Conservation (phyloP, 23 tunicate genomes). For the Clavelina lepadiformis region DNA sequence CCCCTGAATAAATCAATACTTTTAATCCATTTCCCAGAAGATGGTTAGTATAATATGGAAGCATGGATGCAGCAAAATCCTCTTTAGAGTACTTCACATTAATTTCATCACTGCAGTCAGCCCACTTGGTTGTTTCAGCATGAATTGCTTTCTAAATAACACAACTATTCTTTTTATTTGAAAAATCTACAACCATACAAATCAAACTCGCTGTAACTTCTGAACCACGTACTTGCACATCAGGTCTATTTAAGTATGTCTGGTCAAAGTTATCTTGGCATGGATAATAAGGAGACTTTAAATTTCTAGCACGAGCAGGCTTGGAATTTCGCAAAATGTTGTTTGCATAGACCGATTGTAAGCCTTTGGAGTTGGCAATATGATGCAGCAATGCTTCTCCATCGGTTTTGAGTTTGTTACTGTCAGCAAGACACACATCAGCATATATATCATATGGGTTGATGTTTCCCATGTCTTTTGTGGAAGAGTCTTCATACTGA, state of each 20-base stretch:
- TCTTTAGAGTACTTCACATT: background rate
- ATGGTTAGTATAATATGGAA: slow-evolving; percentile 7
- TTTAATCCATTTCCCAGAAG: slow-evolving; percentile 1
- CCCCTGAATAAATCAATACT: slow-evolving; percentile 21
- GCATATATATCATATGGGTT: slow-evolving; percentile 26
- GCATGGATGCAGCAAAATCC: slow-evolving; percentile 10
- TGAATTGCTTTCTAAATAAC: slow-evolving; percentile 16
- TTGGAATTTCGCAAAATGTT: background rate
- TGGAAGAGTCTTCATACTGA: background rate
- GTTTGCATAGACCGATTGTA: background rate
- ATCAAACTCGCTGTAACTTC: no score
- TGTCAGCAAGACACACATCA: slow-evolving; percentile 13
- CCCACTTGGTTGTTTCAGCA: slow-evolving; percentile 29
- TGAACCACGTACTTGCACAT: background rate
- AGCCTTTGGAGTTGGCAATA: background rate
- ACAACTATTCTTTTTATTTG: background rate
- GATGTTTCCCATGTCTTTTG: slow-evolving; percentile 10
- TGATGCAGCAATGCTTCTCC: background rate
- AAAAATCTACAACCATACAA: no score
- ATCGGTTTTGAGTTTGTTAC: background rate
- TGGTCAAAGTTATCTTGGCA: background rate
- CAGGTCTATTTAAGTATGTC: background rate
- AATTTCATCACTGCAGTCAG: slow-evolving; percentile 9
- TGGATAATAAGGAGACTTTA: background rate
- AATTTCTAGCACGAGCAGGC: no score